Base-by-base conservation (phyloP, 2,113 vertebrate species). In the Larimichthys crocea region DNA sequence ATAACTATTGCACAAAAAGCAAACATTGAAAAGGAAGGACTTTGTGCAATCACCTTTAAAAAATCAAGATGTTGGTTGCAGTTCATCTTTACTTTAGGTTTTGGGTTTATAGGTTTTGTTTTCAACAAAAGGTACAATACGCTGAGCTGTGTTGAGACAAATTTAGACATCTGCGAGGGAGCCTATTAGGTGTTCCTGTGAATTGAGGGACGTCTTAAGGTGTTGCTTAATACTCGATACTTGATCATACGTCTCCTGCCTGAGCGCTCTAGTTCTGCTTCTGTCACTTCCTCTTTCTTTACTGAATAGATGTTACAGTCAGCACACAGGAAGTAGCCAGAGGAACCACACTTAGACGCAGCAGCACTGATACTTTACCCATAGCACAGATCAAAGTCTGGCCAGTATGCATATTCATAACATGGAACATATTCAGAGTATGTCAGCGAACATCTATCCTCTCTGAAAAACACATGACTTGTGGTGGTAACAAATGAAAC, bases 271-370 rank as follows among this genome's bases (percentile, higher is more conserved):
- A 62, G 40, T 82, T 86, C 86, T 85, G 73, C 68, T 82, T 89
- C 80, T 82, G 68, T 80, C 40, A 85, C 87, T 90, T 93, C 91
- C 86, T 90, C 81, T 92, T 92, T 89, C 86, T 79, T 80, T 46
- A 69, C 4, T 22, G 14, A 46, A 52, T 31, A 80, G 56, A 61
- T 56, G 61, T 82, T 60, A 68, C 82, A 62, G 80, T 81, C 82
- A 86, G 53, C 71, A 50, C 60, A 86, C 86, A 91, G 89, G 91
- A 93, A 91, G 84, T 61, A 22, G 83, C 86, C 82, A 69, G n/a
- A 81, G 65, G 83, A 90, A 85, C 82, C 56, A 17, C 83, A 75
- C 12, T 67, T 24, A 48, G 35, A 64, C 1, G 16, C 24, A 19
- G 24, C 10, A 40, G 26, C 42, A 7, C 65, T 52, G 42, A 22